These are phyloP conservation scores for Anastrepha obliqua DNA, from an alignment of 1,140 invertebrate species.

Conservation along the genomic window DNA sequence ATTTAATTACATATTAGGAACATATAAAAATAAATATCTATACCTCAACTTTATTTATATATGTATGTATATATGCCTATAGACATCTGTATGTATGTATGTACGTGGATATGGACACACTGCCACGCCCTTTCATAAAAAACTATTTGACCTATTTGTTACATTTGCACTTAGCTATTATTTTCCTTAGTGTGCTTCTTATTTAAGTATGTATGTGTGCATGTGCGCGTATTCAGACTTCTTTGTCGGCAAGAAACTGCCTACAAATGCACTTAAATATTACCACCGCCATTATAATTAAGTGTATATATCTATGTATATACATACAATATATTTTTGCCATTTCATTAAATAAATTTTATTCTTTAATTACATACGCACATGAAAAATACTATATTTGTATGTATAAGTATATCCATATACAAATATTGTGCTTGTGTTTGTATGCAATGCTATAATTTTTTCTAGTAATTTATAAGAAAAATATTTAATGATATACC, in stretches of 20 bases:
- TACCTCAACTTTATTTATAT: too few relatives aligned
- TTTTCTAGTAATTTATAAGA: slow-evolving; percentile 10
- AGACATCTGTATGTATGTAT: neutral
- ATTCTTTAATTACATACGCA: slow-evolving; percentile 49
- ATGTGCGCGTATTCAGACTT: neutral
- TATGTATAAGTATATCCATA: too few relatives aligned
- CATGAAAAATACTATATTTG: neutral
- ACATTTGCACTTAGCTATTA: slow-evolving; percentile 33
- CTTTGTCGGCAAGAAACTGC: neutral
- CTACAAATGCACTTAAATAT: slow-evolving; percentile 38
- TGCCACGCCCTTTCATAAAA: slow-evolving; percentile 19
- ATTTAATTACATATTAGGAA: too few relatives aligned
- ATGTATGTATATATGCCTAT: neutral
- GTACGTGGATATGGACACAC: neutral
- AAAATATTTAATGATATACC: slow-evolving; percentile 51
- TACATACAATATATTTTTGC: neutral
- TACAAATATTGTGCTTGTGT: neutral
- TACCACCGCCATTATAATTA: slow-evolving; percentile 41
- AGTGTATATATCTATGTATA: neutral
- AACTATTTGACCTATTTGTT: slow-evolving; percentile 38
- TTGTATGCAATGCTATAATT: neutral
- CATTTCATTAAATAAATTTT: slow-evolving; percentile 48
- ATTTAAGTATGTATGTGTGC: neutral
- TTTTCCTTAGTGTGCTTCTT: neutral
- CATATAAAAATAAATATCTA: too few relatives aligned